phyloP scores from a whole-genome alignment of 2,888 invertebrate species.

The Cataglyphis albicans region DNA sequence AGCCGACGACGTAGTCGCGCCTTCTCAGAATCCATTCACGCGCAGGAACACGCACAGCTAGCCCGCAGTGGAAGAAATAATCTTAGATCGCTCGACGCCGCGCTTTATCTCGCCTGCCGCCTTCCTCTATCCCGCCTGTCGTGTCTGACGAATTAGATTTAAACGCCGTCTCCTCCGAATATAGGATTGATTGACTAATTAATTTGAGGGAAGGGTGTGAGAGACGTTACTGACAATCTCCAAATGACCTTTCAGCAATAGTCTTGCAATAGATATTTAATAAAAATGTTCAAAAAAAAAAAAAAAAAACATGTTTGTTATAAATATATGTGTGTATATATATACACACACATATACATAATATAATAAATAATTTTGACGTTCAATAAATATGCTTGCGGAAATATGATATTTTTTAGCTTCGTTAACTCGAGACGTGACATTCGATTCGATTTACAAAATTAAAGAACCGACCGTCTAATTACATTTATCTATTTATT shows the following conservation, averaged over 20 bases:
- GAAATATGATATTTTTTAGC: background rate
- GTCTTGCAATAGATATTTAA: background rate
- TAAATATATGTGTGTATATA: background rate
- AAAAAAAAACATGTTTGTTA: too few species aligned
- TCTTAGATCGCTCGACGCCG: conserved; percentile 35
- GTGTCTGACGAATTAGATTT: conserved; percentile 44
- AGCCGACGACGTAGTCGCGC: conserved; percentile 22
- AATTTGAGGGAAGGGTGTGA: background rate
- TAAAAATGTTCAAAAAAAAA: background rate
- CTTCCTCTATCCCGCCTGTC: background rate
- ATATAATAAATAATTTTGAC: background rate
- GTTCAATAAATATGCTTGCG: background rate
- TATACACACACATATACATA: too few species aligned
- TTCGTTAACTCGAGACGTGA: background rate
- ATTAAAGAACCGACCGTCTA: background rate
- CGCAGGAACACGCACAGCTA: conserved; percentile 37
- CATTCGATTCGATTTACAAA: background rate
- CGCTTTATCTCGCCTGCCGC: conserved; percentile 26
- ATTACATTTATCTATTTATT: background rate
- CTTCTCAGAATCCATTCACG: conserved; percentile 69
- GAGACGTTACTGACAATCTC: background rate
- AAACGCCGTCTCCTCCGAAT: conserved; percentile 32
- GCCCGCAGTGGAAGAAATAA: conserved; percentile 14
- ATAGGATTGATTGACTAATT: conserved; percentile 42
- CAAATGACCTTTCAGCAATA: background rate